Conservation (phyloP, 2,113 vertebrate species). For the Epinephelus lanceolatus region DNA sequence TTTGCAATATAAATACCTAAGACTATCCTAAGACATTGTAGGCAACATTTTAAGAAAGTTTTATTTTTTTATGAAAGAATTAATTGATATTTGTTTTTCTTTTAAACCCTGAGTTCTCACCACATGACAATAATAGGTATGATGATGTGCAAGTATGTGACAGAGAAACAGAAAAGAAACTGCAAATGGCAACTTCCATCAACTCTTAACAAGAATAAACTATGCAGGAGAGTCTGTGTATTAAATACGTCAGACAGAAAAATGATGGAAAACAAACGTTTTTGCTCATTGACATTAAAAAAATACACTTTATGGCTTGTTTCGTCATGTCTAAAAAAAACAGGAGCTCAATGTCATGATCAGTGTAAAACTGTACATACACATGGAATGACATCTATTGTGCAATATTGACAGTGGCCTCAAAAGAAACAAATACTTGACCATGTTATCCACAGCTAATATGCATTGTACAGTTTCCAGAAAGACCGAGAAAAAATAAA, state of each 20-base stretch:
- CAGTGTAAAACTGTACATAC: constrained; percentile 54
- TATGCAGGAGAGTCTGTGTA: constrained; percentile 1
- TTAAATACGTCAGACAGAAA: not conserved
- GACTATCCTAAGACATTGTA: constrained; percentile 38
- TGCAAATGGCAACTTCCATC: constrained; percentile 4
- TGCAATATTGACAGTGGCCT: constrained; percentile 58
- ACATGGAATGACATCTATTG: constrained; percentile 71
- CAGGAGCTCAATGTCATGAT: constrained; percentile 27
- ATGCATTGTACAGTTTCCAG: constrained; percentile 32
- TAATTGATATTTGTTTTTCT: constrained; percentile 44
- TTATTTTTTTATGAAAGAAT: constrained; percentile 59
- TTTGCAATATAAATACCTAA: constrained; percentile 45
- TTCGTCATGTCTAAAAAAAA: constrained; percentile 29
- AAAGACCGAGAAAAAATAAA: constrained; percentile 49
- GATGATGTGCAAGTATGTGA: constrained; percentile 57
- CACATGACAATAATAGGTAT: constrained; percentile 37
- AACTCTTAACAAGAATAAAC: constrained; percentile 1
- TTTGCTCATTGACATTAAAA: constrained; percentile 23
- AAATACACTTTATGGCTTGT: constrained; percentile 68
- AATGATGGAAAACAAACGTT: constrained; percentile 8
- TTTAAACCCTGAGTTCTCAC: constrained; percentile 81
- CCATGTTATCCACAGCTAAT: constrained; percentile 18
- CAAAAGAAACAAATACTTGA: constrained; percentile 31
- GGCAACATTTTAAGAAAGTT: constrained; percentile 55
- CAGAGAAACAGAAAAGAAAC: constrained; percentile 41